These are phyloP conservation scores for Darevskia nairensis DNA, from an alignment of 2,797 vertebrate genomes.

Conservation along the genomic window DNA sequence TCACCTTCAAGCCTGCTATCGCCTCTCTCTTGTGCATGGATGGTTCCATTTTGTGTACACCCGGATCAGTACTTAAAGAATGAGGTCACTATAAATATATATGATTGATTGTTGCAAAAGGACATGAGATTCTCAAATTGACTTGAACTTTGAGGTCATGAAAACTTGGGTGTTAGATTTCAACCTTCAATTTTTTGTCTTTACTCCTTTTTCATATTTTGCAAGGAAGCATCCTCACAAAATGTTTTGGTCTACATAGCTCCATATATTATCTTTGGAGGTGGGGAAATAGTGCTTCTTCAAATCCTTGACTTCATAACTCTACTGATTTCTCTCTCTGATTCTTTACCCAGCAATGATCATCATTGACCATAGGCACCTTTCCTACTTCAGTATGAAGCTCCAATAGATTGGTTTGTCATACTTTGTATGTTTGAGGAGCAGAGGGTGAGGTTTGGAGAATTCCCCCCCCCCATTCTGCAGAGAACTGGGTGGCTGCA, in stretches of 20 bases:
- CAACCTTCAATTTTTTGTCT: background rate
- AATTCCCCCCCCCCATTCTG: background rate
- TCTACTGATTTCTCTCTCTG: background rate
- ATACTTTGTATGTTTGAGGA: background rate
- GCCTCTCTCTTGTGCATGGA: background rate
- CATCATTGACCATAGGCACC: no score
- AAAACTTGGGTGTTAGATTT: background rate
- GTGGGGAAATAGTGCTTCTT: background rate
- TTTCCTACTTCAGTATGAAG: background rate
- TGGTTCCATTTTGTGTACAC: background rate
- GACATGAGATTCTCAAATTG: background rate
- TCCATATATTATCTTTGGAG: background rate
- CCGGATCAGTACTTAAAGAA: background rate
- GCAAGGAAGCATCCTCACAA: background rate
- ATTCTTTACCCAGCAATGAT: background rate
- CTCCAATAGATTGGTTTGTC: background rate
- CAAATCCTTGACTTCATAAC: background rate
- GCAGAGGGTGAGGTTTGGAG: background rate
- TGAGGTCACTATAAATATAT: background rate
- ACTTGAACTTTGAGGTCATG: background rate
- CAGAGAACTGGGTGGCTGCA: background rate
- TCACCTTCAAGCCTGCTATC: background rate
- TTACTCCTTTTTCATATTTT: background rate
- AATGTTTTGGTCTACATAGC: background rate
- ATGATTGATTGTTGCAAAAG: background rate